phyloP scores from a whole-genome alignment of 2,113 vertebrate genomes.

The Cisticola juncidis region DNA sequence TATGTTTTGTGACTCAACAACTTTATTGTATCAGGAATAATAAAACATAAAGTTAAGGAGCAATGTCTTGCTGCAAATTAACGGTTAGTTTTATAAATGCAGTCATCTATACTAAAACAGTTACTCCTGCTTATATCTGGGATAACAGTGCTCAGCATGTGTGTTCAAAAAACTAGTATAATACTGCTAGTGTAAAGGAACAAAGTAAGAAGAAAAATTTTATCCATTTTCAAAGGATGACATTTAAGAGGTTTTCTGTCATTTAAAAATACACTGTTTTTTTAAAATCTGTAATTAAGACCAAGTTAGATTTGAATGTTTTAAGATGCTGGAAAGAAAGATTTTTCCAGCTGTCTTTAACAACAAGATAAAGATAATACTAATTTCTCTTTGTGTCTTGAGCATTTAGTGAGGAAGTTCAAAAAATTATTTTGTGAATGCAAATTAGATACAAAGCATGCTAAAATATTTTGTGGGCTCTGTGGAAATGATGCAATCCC shows the following conservation, averaged over 20 bases:
- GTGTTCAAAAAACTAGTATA: not conserved
- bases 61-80: not conserved
- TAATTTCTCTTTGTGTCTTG: not conserved
- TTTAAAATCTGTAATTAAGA: not conserved
- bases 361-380: not conserved
- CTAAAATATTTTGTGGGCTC: not conserved
- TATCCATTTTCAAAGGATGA: not conserved
- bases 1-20: not conserved
- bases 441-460: not conserved
- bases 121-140: not conserved
- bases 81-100: not conserved
- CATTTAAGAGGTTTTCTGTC: not conserved
- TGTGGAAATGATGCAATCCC: not conserved
- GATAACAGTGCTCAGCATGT: not conserved
- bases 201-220: not conserved
- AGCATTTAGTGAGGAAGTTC: slow-evolving; percentile 18
- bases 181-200: not conserved
- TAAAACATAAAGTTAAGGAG: not conserved
- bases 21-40: not conserved
- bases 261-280: not conserved
- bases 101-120: not conserved
- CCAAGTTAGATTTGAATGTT: not conserved
- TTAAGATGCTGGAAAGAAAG: not conserved
- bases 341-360: not conserved
- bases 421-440: not conserved